These are phyloP conservation scores for Phataginus tricuspis DNA, from an alignment of 2,797 vertebrate species.

Conservation along the genomic window DNA sequence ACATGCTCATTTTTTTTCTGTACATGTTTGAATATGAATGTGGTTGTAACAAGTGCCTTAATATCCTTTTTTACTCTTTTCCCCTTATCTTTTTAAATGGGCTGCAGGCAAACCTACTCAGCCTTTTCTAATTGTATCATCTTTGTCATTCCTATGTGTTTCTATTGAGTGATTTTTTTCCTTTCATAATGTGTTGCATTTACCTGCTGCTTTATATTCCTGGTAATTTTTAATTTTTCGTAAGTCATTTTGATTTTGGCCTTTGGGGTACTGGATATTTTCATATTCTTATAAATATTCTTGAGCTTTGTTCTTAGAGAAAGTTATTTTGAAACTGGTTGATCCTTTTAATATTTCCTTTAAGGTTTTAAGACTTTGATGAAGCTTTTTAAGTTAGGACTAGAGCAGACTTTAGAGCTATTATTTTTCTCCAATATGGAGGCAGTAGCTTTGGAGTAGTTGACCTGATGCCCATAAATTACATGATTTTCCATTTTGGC, in stretches of 20 bases:
- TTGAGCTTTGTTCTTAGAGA: background rate
- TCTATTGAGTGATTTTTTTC: background rate
- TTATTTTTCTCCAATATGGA: background rate
- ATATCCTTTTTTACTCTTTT: background rate
- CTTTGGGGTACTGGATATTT: background rate
- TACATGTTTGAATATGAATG: background rate
- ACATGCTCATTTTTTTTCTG: background rate
- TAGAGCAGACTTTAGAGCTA: background rate
- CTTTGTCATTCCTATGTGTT: background rate
- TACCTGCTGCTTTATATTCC: background rate
- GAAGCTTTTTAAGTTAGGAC: background rate
- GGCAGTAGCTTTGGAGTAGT: background rate
- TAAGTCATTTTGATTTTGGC: background rate
- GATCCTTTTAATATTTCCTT: background rate
- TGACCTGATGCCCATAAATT: background rate
- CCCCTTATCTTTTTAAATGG: background rate
- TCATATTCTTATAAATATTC: background rate
- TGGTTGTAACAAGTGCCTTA: background rate
- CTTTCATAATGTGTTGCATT: background rate
- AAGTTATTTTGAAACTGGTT: background rate
- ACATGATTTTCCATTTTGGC: background rate
- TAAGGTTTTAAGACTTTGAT: background rate
- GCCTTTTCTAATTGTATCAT: background rate
- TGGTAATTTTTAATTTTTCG: background rate
- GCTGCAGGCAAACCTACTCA: background rate